Percentiles rank a stretch among this genome's conserved stretches.
phyloP scores from a whole-genome alignment of 1,140 invertebrate species.

The Adelges cooleyi region DNA sequence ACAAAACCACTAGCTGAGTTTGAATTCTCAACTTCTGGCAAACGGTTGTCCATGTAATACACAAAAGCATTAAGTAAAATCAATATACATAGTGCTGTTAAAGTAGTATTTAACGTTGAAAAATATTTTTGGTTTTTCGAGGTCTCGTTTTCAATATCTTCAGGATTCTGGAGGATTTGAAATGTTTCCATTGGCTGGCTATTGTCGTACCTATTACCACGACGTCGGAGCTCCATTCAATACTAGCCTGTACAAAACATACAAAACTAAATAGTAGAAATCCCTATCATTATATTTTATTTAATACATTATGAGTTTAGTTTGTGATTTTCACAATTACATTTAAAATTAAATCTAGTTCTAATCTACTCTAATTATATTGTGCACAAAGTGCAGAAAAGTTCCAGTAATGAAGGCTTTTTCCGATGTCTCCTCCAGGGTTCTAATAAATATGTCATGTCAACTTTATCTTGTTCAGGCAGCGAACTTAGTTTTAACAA shows the following conservation, averaged over 20 bases:
- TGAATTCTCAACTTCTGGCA: neutral
- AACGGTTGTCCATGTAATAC: neutral
- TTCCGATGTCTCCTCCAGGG: slow-evolving; percentile 49
- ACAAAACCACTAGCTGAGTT: neutral
- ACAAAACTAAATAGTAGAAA: slow-evolving; percentile 15
- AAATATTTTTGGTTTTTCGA: slow-evolving; percentile 9
- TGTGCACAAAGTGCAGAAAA: too few relatives aligned
- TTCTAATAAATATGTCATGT: slow-evolving; percentile 51
- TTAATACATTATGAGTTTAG: too few relatives aligned
- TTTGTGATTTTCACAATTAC: too few relatives aligned
- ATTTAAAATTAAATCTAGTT: slow-evolving; percentile 11
- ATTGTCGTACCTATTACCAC: slow-evolving; percentile 14
- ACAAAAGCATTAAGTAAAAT: slow-evolving; percentile 2
- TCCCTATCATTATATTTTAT: slow-evolving; percentile 8
- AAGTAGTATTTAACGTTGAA: neutral
- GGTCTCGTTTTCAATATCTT: neutral
- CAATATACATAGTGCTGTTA: neutral
- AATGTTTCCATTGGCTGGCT: slow-evolving; percentile 11
- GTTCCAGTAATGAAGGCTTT: slow-evolving; percentile 38
- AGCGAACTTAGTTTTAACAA: slow-evolving; percentile 56
- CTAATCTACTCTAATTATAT: too few relatives aligned
- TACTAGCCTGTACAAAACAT: slow-evolving; percentile 21
- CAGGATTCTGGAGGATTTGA: neutral
- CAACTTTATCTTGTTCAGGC: slow-evolving; percentile 51
- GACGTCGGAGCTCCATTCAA: slow-evolving; percentile 24